Base-by-base conservation (phyloP, 2,113 vertebrate species). In the Naja naja region DNA sequence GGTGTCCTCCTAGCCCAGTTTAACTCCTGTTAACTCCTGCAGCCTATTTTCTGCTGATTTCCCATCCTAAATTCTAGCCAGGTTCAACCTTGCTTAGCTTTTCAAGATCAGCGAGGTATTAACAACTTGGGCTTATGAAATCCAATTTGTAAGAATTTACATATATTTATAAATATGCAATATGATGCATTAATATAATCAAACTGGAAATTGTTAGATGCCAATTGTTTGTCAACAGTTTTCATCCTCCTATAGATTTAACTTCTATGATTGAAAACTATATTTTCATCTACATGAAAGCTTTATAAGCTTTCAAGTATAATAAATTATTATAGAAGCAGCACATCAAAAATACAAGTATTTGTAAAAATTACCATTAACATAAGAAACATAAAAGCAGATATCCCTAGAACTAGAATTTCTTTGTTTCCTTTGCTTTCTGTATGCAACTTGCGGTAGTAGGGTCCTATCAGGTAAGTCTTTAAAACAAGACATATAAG, bases 391-490 rank as follows among this genome's bases (percentile, higher is more conserved):
- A 98, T 98, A 96, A 99, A 99, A 1, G 99, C 99, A 47, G 98
- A 98, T 92, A 98, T 97, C 91, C 99, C 99, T 87, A 99, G 97
- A 94, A 99, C 98, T 89, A 99, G 98, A 95, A 99, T 98, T 96
- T 99, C 99, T 96, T 99, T 99, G 98, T 98, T 99, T 91, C 98
- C 99, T 98, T 98, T 99, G 97, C 99, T 98, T 96, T 99, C 99
- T 3, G 95, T 12, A 4, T 99, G 99, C 87, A 99, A 97, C 91
- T 99, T 99, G 96, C 98, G 99, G 94, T 98, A 99, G 96, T 98
- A 99, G 0, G 99, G 99, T n/a, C 98, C 99, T 74, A 99, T 98
- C 91, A 99, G 97, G 39, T 98, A 98, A 8, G 98, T 98, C 97
- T 98, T 99, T 92, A 99, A 95, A 87, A 98, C 91, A 91, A 98